Evolutionary conservation across 2,888 invertebrate genomes (phyloP), one percentile per base, ranked within the genome.

Genomic region (Hirudinaria manillensis): DNA sequence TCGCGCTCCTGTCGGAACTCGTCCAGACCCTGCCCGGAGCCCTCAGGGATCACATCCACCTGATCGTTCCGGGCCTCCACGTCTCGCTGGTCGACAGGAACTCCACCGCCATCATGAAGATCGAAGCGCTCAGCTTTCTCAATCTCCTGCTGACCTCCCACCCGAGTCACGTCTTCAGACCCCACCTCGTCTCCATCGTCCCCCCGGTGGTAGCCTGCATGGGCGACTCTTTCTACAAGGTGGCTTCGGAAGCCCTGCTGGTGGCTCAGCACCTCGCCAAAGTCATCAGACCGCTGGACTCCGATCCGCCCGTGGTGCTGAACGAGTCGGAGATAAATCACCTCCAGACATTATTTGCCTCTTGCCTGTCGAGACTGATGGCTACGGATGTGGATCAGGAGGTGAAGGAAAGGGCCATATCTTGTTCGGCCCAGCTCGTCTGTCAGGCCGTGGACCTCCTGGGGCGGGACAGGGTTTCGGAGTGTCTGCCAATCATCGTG

Each of bases 371-470:
- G 77, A 89, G 95, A 76, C 88, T 99, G 56, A 91, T 91, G 81
- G 93, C 97, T 51, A 92, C 96, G 0, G 98, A 99, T 84, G 95
- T 98, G 83, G 99, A 99, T 87, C 98, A 99, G 85, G 99, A 99
- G 87, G 98, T 99, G 0, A 98, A 99, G 86, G 99, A 99, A 84
- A 89, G 95, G 34, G 96, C 99, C 16, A 98, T 99, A 78, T 92
- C 94, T 0, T 94, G 97, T 81, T 84, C 84, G 86, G 95, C 96
- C 21, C 94, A 96, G 85, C 91, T 97, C 72, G 89, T 98, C 71
- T 92, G 93, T 77, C 93, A 93, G 85, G 90, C 97, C 80, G 96
- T 95, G 0, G 94, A 96, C 85, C 89, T 90, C 80, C 86, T 96
- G 72, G 80, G 89, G 86, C 84, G 87, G 73, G 93, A 96, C 84